Evolutionary conservation across 2,113 vertebrate species (phyloP), one percentile per base, ranked within the genome.

Genomic region (Stomatorhinus ivindoensis): DNA sequence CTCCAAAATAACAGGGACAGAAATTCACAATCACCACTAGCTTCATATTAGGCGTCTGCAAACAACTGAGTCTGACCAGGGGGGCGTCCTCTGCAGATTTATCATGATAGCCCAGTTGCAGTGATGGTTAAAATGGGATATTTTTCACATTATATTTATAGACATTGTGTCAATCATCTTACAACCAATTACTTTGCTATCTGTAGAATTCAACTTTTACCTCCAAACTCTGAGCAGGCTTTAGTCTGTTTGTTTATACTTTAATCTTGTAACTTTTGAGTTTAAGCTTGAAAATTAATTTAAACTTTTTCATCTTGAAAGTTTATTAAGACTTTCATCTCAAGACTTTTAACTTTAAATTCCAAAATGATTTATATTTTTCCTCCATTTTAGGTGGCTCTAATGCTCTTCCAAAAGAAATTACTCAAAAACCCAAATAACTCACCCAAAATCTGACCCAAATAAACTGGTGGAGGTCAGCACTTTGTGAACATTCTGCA

Each of bases 401-500:
- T 27, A 65, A 65, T 27, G 24, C 61, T 27, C 61, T 27, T 65
- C 9, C 10, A n/a, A 27, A 27, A 65, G 31, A 48, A 82, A 89
- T 44, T 9, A 82, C 17, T 27, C 24, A 86, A 58, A n/a, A 58
- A 39, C 9, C 19, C 31, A 46, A 31, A 55, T 89, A 27, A 91
- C 95, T 94, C 93, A 98, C 97, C 97, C 93, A 58, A 93, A 94
- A 44, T 96, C 95, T 50, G 91, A 93, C 55, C 92, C 92, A 47
- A 95, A 92, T 53, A 95, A 92, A 58, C 92, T 94, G 42, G 94
- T 93, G 5, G 93, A 91, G 13, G 96, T 96, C 92, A 98, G 94
- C 91, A 97, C 95, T 92, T 96, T 96, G 93, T 98, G 97, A 91
- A 97, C 96, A 0, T 97, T 98, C 97, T 98, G 93, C 90, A 91